These are phyloP conservation scores for Corythaeola cristata DNA, from an alignment of 2,113 vertebrate species.

Conservation along the genomic window DNA sequence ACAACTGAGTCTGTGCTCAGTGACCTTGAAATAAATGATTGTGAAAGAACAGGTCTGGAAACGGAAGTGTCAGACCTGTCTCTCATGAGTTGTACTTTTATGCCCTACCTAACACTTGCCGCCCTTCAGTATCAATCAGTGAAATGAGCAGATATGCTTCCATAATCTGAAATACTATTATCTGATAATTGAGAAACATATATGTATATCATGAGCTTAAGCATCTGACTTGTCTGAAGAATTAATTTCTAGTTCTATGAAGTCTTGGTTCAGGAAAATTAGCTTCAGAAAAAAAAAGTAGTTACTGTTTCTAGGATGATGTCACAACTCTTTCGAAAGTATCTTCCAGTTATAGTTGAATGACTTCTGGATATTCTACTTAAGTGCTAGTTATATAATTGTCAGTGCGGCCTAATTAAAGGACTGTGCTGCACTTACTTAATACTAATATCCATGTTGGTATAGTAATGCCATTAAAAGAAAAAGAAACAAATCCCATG, in stretches of 20 bases:
- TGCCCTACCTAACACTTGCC: slow-evolving; percentile 76
- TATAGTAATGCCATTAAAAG: slow-evolving; percentile 68
- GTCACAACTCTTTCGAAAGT: slow-evolving; percentile 67
- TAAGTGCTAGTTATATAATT: slow-evolving; percentile 78
- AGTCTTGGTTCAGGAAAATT: slow-evolving; percentile 65
- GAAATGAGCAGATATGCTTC: slow-evolving; percentile 79
- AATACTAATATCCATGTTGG: slow-evolving; percentile 75
- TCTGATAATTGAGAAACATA: slow-evolving; percentile 69
- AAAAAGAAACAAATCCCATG: slow-evolving; percentile 71
- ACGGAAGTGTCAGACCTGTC: slow-evolving; percentile 58
- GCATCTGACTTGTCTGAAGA: slow-evolving; percentile 72
- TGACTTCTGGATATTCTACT: slow-evolving; percentile 68
- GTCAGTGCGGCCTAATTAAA: slow-evolving; percentile 76
- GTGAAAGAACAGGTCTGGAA: slow-evolving; percentile 61
- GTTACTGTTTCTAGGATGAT: slow-evolving; percentile 71
- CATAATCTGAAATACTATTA: slow-evolving; percentile 76
- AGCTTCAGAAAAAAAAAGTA: slow-evolving; percentile 74
- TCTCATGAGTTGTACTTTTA: slow-evolving; percentile 76
- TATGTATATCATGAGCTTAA: slow-evolving; percentile 76
- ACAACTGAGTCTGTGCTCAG: slow-evolving; percentile 4
- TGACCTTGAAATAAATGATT: slow-evolving; percentile 42
- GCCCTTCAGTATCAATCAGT: slow-evolving; percentile 74
- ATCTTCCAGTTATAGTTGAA: slow-evolving; percentile 73
- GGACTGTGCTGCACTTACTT: slow-evolving; percentile 80
- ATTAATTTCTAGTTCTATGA: slow-evolving; percentile 72